Evolutionary conservation across 2,888 invertebrate genomes (phyloP), one percentile per base, ranked within the genome.

Genomic region (Phania funesta): DNA sequence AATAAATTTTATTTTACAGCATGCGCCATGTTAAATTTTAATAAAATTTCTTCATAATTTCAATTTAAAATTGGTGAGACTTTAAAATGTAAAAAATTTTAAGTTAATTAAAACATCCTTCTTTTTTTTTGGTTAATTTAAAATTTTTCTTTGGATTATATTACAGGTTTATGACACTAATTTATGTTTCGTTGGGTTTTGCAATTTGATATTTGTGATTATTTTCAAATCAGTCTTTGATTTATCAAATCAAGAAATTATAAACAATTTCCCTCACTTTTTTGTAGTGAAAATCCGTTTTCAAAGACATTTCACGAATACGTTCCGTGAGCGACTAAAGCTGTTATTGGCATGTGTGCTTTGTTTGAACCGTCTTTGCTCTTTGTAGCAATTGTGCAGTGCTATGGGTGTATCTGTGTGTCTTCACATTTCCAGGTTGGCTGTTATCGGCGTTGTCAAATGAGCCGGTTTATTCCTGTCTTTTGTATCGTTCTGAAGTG

Each of bases 251-350:
- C 62, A 65, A 77, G 65, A 75, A 78, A 82, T 54, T 75, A 64
- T 50, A 65, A 65, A 65, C 41, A 67, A 0, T 4, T 41, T 32
- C 60, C 18, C 24, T 50, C 8, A 13, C 26, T 68, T 44, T 18
- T 64, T 48, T 58, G 48, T 60, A 9, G 3, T 44, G n/a, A 58
- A 58, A 18, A 83, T 68, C 82, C 85, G 84, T 82, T 71, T 73
- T 84, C 0, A 84, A 85, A 85, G 78, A 89, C 89, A 89, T 87
- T 89, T 74, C 88, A 89, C 90, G 88, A 87, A 88, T 88, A 89
- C 89, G 89, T 89, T 90, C 89, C 85, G 87, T 88, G 90, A 90
- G 90, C 90, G 89, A 90, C 89, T 90, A 86, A 89, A 85, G 84
- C 81, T 80, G 74, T 70, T 62, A 29, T 78, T 75, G 67, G 13